phyloP scores from a whole-genome alignment of 2,888 invertebrate genomes.

The Drosophila ezoana region DNA sequence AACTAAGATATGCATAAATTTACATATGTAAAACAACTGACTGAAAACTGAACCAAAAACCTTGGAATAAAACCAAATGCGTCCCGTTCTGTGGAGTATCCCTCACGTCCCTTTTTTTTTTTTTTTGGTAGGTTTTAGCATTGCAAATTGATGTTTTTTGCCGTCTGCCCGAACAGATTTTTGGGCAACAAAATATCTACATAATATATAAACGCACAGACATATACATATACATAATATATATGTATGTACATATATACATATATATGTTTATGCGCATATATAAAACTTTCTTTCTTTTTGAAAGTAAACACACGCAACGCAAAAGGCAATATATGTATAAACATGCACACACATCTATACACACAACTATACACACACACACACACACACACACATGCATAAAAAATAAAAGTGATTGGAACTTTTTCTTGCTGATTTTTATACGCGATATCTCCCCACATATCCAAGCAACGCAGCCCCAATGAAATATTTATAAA shows the following conservation, averaged over 20 bases:
- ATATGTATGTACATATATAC: slow-evolving; percentile 12
- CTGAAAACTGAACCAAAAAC: slow-evolving; percentile 36
- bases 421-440: slow-evolving; percentile 69
- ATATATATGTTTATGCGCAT: slow-evolving; percentile 6
- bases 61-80: slow-evolving; percentile 1
- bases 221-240: neutral
- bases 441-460: slow-evolving; percentile 53
- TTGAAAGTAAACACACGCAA: slow-evolving; percentile 65
- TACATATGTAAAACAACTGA: slow-evolving; percentile 54
- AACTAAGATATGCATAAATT: slow-evolving; percentile 72
- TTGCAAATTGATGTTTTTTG: slow-evolving; percentile 77
- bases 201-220: slow-evolving; percentile 16
- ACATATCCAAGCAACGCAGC: slow-evolving; percentile 15
- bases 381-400: neutral
- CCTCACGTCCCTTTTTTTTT: slow-evolving; percentile 40
- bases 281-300: slow-evolving; percentile 70
- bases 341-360: neutral
- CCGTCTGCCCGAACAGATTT: slow-evolving; percentile 22
- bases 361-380: neutral
- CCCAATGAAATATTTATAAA: slow-evolving; percentile 47
- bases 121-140: slow-evolving; percentile 53
- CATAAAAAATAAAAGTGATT: slow-evolving; percentile 76
- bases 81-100: slow-evolving; percentile 9
- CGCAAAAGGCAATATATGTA: slow-evolving; percentile 13
- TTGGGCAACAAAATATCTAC: slow-evolving; percentile 28